Conservation (phyloP, 2,888 invertebrate genomes). For the Hypomecis punctinalis region DNA sequence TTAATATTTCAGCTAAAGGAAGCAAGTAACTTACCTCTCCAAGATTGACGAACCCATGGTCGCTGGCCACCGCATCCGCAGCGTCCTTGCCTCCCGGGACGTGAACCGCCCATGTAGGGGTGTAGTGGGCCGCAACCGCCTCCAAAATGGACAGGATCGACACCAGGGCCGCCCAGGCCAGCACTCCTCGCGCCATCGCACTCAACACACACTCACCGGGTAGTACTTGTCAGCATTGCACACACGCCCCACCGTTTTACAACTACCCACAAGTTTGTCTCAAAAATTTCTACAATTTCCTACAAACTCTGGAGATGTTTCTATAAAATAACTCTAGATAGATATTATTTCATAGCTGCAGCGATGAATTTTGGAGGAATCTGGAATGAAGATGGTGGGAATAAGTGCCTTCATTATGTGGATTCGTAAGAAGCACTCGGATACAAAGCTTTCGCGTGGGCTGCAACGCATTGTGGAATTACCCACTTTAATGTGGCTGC, state of each 20-base stretch:
- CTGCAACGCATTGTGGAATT: constrained; percentile 40
- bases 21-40: constrained; percentile 90
- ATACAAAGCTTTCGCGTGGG: constrained; percentile 46
- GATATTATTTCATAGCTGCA: constrained; percentile 23
- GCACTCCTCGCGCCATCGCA: constrained; percentile 75
- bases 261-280: constrained; percentile 41
- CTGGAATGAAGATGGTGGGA: constrained; percentile 31
- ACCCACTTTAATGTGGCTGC: constrained; percentile 25
- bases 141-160: constrained; percentile 60
- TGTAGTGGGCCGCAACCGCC: constrained; percentile 84
- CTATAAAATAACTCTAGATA: neutral
- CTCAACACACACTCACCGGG: constrained; percentile 70
- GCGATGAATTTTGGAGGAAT: constrained; percentile 26
- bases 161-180: constrained; percentile 66
- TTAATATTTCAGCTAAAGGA: neutral
- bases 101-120: constrained; percentile 95
- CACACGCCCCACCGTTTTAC: constrained; percentile 58
- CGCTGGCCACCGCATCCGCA: constrained; percentile 90
- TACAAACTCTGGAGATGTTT: neutral
- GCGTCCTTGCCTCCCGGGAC: constrained; percentile 88
- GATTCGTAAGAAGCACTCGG: constrained; percentile 36
- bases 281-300: constrained; percentile 24
- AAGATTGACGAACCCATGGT: constrained; percentile 93
- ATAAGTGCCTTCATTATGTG: constrained; percentile 25
- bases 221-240: constrained; percentile 83